Base-by-base conservation (phyloP, 2,113 vertebrate species). In the Chelonoidis abingdonii region DNA sequence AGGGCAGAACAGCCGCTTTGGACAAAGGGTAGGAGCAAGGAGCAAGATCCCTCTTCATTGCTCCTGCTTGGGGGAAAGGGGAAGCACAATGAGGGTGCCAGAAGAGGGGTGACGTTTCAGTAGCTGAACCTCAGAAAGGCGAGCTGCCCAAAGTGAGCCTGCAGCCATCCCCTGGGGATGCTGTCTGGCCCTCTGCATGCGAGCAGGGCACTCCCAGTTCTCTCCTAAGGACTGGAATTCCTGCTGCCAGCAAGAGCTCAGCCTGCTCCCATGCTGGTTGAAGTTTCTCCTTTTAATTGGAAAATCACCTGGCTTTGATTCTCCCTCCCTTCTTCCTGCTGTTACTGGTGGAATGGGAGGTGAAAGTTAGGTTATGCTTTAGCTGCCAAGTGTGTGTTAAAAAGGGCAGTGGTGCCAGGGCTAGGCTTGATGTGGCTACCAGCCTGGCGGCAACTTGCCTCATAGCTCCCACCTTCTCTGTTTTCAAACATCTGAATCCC, bases 131-230 rank as follows among this genome's bases (percentile, higher is more conserved):
- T 95, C 38, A 12, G 96, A 89, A 95, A 95, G 83, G 92, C 90
- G 83, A 96, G 86, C 96, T 97, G 96, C 97, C 97, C 4, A 17
- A 96, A 95, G 89, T 89, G 90, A 97, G 87, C 56, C 72, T 91
- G 92, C 35, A 95, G 96, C 95, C 88, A 92, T 79, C 94, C 81
- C 88, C 53, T 91, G 89, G 90, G 84, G 65, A 16, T 94, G 83
- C 94, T 97, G 94, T 97, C 95, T 93, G 31, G 79, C 29, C 59
- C 29, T 16, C 89, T 93, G 14, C 83, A 87, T 96, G 96, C 93
- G 95, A 94, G 90, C 88, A 94, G 92, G 96, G 93, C 96, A 92
- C 95, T 93, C 83, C 87, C 95, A 87, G 91, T 92, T 96, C 93
- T 94, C 94, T 83, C 65, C 89, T 95, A 93, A 91, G 62, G 31